These are phyloP conservation scores for Ditylenchus dipsaci DNA, from an alignment of 1,140 invertebrate species.

Conservation along the genomic window DNA sequence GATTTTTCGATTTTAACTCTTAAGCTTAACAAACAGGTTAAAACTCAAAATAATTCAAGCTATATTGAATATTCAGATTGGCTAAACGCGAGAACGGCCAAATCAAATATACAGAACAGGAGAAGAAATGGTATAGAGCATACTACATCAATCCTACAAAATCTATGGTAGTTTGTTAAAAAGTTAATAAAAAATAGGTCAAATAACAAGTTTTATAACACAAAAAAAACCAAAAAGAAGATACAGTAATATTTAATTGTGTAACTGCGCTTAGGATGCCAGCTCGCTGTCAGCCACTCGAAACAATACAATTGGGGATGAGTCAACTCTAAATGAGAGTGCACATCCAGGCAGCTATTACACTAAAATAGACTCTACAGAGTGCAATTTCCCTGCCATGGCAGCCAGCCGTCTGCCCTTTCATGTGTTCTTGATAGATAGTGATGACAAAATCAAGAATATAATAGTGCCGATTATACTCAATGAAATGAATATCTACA, in stretches of 20 bases:
- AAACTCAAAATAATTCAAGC: too few species aligned
- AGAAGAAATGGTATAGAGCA: constrained; percentile 25
- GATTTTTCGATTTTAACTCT: too few species aligned
- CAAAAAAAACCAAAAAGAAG: too few species aligned
- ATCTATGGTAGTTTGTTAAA: background rate
- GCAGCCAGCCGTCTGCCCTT: constrained; percentile 17
- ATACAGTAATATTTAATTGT: too few species aligned
- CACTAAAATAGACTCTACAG: background rate
- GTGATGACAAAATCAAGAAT: constrained; percentile 5
- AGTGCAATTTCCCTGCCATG: constrained; percentile 5
- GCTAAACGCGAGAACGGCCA: constrained; percentile 5
- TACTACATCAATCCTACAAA: background rate
- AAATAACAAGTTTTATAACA: too few species aligned
- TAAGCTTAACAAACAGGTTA: too few species aligned
- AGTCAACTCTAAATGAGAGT: constrained; percentile 4
- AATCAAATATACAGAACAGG: background rate
- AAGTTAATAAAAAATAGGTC: too few species aligned
- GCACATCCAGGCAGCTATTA: constrained; percentile 5
- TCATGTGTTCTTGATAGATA: constrained; percentile 17
- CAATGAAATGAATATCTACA: constrained; percentile 30
- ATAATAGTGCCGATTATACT: constrained; percentile 16
- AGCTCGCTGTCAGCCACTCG: constrained; percentile 1
- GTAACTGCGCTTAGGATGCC: too few species aligned
- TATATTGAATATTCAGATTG: constrained; percentile 19
- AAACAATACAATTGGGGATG: constrained; percentile 9